Base-by-base conservation (phyloP, 2,113 vertebrate genomes). In the Penelope pileata region DNA sequence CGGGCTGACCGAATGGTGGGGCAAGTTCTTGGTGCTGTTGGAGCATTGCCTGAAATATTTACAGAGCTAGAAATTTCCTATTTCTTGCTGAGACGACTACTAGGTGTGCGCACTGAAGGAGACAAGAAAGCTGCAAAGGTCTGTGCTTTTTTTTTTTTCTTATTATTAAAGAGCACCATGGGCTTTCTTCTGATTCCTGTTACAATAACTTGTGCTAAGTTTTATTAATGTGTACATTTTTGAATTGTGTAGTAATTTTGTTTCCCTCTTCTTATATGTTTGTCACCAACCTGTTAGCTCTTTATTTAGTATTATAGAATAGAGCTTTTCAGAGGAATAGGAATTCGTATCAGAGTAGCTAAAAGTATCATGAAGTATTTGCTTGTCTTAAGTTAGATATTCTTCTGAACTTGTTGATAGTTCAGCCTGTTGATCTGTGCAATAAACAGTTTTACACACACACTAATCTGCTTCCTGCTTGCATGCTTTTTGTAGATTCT, bases 51-150 rank as follows among this genome's bases (percentile, higher is more conserved):
- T 7, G 99, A 99, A 97, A 99, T 99, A 96, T 99, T 99, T 96
- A 99, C 99, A 10, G 99, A 99, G 97, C 97, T 99, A 54, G 99
- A 99, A 97, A 99, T 99, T 89, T 99, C 99, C 68, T 99, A 99
- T 94, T 99, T 99, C 97, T 96, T 99, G 91, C 98, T 99, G 62
- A 97, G 99, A 86, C 97, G 99, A 78, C 98, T 99, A 79, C 90
- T 99, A 51, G 99, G 99, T 68, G 99, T 99, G 68, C 99, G 99
- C 90, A 99, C 99, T 17, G 99, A 99, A 95, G 99, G 99, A 38
- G 99, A 99, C 98, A 99, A 99, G 96, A 99, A 99, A 97, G 99
- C 99, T 38, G 99, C 99, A 23, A 99, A 99, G 98, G 99, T 99
- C 82, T 78, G 88, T 68, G 54, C 30, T 27, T 48, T 56, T 24